These are phyloP conservation scores for Scelioninae gen. 1 DNA, from an alignment of 2,888 invertebrate genomes.

Conservation along the genomic window DNA sequence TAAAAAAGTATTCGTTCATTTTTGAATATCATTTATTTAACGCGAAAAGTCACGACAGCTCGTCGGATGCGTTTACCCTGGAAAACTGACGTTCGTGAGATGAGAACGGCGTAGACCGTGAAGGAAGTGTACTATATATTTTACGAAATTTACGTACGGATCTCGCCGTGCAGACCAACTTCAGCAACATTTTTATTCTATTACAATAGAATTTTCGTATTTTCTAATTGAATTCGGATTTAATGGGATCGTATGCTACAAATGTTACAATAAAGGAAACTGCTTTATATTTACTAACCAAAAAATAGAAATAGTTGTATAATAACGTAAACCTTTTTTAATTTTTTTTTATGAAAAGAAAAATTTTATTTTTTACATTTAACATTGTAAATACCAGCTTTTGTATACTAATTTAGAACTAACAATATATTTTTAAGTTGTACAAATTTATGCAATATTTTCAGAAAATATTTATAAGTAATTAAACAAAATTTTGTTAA, in stretches of 20 bases:
- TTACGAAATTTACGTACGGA: slow-evolving; percentile 22
- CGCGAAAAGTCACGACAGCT: slow-evolving; percentile 47
- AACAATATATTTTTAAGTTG: too few species aligned
- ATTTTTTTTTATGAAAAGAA: too few species aligned
- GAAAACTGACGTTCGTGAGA: slow-evolving; percentile 48
- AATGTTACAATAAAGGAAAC: not conserved
- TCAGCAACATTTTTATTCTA: slow-evolving; percentile 1
- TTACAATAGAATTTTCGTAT: not conserved
- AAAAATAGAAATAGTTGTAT: too few species aligned
- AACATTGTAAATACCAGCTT: too few species aligned
- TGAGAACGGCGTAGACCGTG: slow-evolving; percentile 25
- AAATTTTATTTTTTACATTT: too few species aligned
- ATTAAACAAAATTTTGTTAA: too few species aligned
- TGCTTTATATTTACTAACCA: too few species aligned
- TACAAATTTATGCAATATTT: too few species aligned
- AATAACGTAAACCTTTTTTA: too few species aligned
- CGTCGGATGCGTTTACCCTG: slow-evolving; percentile 43
- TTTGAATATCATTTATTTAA: slow-evolving; percentile 60
- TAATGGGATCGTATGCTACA: not conserved
- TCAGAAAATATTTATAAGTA: too few species aligned
- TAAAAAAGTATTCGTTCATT: slow-evolving; percentile 59
- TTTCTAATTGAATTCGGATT: slow-evolving; percentile 13
- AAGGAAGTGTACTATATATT: slow-evolving; percentile 32
- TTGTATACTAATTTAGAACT: too few species aligned
- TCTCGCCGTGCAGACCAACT: slow-evolving; percentile 15